Evolutionary conservation across 1,140 invertebrate genomes (phyloP).

Genomic region (Papilio machaon): DNA sequence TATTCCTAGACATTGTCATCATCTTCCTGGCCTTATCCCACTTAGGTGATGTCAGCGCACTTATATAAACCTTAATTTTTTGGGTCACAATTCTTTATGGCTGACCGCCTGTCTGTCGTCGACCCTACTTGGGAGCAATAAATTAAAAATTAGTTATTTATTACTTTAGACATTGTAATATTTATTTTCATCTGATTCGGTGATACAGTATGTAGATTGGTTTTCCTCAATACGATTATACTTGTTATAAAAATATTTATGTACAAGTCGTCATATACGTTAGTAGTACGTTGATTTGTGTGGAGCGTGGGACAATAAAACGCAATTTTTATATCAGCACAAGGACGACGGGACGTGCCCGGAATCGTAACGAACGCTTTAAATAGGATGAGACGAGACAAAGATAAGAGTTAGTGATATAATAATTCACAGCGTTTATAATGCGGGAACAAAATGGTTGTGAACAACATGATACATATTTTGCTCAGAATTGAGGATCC

Average conservation of each 20-base stretch:
- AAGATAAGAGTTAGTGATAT: conserved; percentile 25
- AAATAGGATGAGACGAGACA: conserved; percentile 35
- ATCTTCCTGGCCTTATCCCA: too few relatives aligned
- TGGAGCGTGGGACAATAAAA: conserved; percentile 8
- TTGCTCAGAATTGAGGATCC: not conserved
- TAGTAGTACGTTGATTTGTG: conserved; percentile 32
- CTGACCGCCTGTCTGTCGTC: too few relatives aligned
- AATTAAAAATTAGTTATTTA: too few relatives aligned
- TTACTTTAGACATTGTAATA: not conserved
- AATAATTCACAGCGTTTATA: conserved; percentile 19
- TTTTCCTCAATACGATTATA: not conserved
- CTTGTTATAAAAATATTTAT: not conserved
- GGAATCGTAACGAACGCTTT: conserved; percentile 36
- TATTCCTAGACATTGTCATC: too few relatives aligned
- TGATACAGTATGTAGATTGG: too few relatives aligned
- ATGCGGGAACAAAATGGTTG: not conserved
- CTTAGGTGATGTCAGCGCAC: too few relatives aligned
- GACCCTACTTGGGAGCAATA: too few relatives aligned
- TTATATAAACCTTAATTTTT: too few relatives aligned
- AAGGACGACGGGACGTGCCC: conserved; percentile 38
- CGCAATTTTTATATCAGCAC: conserved; percentile 33
- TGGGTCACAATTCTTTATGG: too few relatives aligned
- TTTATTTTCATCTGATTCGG: not conserved
- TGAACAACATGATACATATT: not conserved
- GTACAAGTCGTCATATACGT: not conserved